Base-by-base conservation (phyloP, 2,888 invertebrate genomes). In the Athalia cordata region DNA sequence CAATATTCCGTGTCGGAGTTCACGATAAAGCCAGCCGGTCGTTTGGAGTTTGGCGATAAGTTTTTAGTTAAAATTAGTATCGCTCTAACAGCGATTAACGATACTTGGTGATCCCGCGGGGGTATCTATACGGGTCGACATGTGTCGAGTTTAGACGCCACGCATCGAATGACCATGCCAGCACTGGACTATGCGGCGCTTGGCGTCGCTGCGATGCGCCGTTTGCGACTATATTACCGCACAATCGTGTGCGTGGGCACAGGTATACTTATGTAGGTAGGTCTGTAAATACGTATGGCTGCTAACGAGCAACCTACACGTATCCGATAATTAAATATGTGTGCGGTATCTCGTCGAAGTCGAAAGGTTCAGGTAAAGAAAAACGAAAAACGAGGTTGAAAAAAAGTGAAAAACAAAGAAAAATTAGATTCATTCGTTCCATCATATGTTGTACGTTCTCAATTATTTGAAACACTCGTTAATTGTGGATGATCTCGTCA, bases 121-220 rank as follows among this genome's bases (percentile, higher is more conserved):
- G 29, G 29, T 29, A 29, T 29, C 29, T 29, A 29, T 29, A 8
- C 76, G 13, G 77, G 52, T 76, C 66, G 74, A 79, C 79, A 81
- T 85, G 81, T 80, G 81, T 81, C 81, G 81, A 83, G 83, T 81
- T 81, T 81, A 83, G 83, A 84, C 80, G 86, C 82, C 83, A 79
- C 84, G 82, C 81, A 81, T 81, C 83, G 84, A 88, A 84, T 87
- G 88, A 85, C 81, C 2, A 29, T 29, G 29, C 2, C n/a, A n/a
- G n/a, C n/a, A n/a, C n/a, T n/a, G n/a, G n/a, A n/a, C 81, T 29
- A 29, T 29, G 29, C 2, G 82, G 82, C 76, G 80, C 79, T 67
- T 15, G 79, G 82, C 82, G 81, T 82, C 82, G 29, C 55, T 4
- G 72, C 72, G 72, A 72, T 59, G 72, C 57, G 72, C 72, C 72